Evolutionary conservation across 1,140 invertebrate species (phyloP).

Genomic region (Drosophila quadrilineata): DNA sequence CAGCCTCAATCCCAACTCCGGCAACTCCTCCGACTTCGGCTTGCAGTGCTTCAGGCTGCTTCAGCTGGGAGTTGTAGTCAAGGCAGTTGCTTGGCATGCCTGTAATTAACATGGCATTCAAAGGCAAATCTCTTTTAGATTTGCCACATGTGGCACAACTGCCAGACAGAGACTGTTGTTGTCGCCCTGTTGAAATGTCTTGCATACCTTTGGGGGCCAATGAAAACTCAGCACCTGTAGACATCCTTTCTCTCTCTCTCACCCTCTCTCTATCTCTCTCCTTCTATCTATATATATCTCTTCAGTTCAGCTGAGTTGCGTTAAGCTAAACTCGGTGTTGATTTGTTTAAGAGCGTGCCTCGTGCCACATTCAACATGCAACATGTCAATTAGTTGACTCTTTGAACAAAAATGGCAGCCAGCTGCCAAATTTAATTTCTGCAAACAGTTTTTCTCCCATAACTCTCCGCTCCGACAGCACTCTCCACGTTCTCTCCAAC

Average conservation of each 20-base stretch:
- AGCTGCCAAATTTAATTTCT: conserved; percentile 74
- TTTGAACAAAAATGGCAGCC: conserved; percentile 57
- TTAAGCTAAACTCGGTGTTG: too few species aligned
- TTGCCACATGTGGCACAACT: conserved; percentile 42
- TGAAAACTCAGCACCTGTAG: conserved; percentile 1
- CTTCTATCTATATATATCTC: background rate
- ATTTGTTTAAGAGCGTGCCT: conserved; percentile 9
- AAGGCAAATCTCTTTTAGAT: conserved; percentile 54
- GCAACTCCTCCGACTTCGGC: background rate
- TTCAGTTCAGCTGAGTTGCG: background rate
- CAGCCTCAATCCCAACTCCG: background rate
- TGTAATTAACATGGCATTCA: conserved; percentile 78
- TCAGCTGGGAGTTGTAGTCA: too few species aligned
- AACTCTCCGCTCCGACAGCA: background rate
- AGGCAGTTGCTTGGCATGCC: too few species aligned
- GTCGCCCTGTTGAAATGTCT: conserved; percentile 7
- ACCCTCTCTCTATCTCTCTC: background rate
- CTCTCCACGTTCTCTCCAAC: background rate
- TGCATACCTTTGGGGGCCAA: background rate
- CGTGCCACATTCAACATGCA: conserved; percentile 41
- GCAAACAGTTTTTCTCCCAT: background rate
- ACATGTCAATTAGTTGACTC: conserved; percentile 73
- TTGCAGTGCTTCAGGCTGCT: background rate
- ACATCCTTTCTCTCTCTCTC: background rate
- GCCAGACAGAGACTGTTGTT: conserved; percentile 14